Evolutionary conservation across 1,140 invertebrate species (phyloP).

Genomic region (Habropoda laboriosa): DNA sequence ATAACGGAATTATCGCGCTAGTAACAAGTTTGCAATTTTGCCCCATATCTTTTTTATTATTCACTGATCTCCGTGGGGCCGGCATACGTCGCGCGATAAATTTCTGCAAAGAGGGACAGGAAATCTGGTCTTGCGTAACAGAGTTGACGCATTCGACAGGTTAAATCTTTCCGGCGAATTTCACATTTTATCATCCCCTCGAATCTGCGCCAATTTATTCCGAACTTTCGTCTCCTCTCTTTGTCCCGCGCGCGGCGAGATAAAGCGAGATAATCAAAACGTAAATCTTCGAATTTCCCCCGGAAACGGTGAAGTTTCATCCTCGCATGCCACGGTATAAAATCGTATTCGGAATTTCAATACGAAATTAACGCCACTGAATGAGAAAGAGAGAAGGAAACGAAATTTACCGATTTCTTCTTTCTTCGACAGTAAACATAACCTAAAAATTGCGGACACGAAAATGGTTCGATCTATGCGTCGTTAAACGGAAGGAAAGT

Average conservation of each 20-base stretch:
- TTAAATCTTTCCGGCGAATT: conserved; percentile 35
- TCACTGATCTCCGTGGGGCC: neutral
- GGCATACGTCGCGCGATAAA: neutral
- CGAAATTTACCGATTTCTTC: no score
- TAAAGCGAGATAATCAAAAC: neutral
- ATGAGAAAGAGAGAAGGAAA: neutral
- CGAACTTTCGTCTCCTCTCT: neutral
- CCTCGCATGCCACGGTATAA: no score
- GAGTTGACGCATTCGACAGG: conserved; percentile 17
- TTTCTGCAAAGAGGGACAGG: conserved; percentile 9
- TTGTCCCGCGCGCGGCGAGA: neutral
- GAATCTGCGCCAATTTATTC: neutral
- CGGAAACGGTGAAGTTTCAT: neutral
- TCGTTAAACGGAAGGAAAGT: no score
- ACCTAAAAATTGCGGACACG: no score
- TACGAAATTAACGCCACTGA: neutral
- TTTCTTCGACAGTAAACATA: no score
- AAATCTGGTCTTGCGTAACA: conserved; percentile 19
- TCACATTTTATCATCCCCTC: neutral
- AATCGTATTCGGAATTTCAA: neutral
- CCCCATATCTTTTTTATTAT: neutral
- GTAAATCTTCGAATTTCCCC: neutral
- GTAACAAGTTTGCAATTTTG: neutral
- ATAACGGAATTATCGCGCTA: no score
- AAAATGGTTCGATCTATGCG: no score